phyloP scores from a whole-genome alignment of 2,797 vertebrate species.

The Microhierax caerulescens region DNA sequence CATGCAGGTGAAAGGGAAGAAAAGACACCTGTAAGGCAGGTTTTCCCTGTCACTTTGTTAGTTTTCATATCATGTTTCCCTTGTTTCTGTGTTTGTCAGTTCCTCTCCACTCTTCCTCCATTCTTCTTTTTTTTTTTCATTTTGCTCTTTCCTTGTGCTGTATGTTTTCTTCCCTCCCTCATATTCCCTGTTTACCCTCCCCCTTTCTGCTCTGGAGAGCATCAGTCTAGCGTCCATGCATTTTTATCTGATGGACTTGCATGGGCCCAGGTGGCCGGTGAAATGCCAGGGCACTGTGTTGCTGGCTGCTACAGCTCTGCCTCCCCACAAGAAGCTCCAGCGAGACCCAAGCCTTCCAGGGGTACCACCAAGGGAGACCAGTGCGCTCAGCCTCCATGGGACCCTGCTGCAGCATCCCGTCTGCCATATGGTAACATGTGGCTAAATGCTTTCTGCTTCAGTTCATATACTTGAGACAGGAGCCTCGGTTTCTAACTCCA shows the following conservation, averaged over 20 bases:
- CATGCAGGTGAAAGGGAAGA: neutral
- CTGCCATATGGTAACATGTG: neutral
- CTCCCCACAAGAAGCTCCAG: neutral
- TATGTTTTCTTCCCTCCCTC: neutral
- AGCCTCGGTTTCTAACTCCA: neutral
- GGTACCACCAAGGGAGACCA: neutral
- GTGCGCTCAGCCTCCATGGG: fast-evolving
- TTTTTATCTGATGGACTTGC: neutral
- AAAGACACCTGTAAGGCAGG: neutral
- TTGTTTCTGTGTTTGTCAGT: neutral
- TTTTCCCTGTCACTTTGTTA: neutral
- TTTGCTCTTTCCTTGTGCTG: neutral
- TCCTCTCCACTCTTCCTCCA: neutral
- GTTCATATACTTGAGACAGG: neutral
- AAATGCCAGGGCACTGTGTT: neutral
- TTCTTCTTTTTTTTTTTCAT: neutral
- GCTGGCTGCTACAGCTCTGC: neutral
- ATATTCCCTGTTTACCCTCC: neutral
- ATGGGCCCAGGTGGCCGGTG: fast-evolving
- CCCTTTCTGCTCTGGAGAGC: neutral
- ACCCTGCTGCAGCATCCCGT: neutral
- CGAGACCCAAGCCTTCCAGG: fast-evolving
- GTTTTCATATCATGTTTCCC: neutral
- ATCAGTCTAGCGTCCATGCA: fast-evolving
- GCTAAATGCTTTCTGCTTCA: neutral